Evolutionary conservation across 2,888 invertebrate genomes (phyloP), one percentile per base, ranked within the genome.

Genomic region (Oxytorus armatus): DNA sequence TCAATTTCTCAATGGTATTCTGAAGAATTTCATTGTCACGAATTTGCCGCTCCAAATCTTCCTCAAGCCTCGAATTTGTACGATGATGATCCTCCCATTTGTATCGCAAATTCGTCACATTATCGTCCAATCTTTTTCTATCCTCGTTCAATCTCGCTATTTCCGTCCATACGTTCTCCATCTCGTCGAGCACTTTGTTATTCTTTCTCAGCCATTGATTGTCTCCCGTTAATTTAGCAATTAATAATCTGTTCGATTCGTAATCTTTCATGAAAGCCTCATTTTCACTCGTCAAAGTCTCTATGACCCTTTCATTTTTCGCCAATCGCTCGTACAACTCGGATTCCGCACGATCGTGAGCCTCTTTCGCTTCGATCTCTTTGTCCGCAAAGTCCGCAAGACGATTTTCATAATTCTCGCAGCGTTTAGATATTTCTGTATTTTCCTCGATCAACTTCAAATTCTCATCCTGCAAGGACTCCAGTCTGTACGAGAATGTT

Each of bases 1-100:
- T 77, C 16, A 86, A 55, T 8, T 78, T 36, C 29, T 61, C 36
- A 0, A 85, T 82, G n/a, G 61, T 59, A 10, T 36, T 47, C 39
- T 79, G 74, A 21, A 85, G 16, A 1, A 16, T 42, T 44, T 87
- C 81, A 53, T 89, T 89, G 25, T 86, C 84, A 21, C 39, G 65
- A 3, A 79, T 18, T 11, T 83, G 81, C 33, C 25, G 59, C 1
- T 72, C 73, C 23, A 89, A 78, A 11, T 81, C 68, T 3, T 23
- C 66, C 47, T 87, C 84, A 8, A 88, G 73, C 25, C 84, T 81
- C 11, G 29, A 80, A 29, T 84, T 88, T n/a, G 39, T 77, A 7
- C 66, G 81, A 61, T 84, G 82, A 18, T 84, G 66, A 18, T 68
- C 72, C 3, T 61, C 23, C n/a, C 87, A 66, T 47, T 85, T 82